Evolutionary conservation across 2,113 vertebrate genomes (phyloP), one percentile per base, ranked within the genome.

Genomic region (Tapirus terrestris): DNA sequence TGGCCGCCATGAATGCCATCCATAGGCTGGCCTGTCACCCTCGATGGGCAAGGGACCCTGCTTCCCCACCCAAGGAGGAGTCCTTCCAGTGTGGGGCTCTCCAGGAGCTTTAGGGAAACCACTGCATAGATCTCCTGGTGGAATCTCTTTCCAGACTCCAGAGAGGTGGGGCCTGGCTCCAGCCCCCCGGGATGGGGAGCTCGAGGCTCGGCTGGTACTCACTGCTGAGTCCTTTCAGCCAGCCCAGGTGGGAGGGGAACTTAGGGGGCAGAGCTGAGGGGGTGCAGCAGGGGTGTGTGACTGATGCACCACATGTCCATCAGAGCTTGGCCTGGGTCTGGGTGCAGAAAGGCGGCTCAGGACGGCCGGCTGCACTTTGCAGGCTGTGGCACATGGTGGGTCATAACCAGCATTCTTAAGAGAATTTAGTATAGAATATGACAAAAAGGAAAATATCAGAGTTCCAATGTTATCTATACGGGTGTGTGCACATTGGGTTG

Each of bases 371-470:
- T 9, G 11, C 61, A 58, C 36, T 53, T 9, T 39, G 8, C 51
- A 4, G 0, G 4, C 84, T 29, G 29, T 6, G 36, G 84, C 89
- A 83, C 11, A 1, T 16, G 56, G 53, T 20, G 31, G 82, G 23
- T 91, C 67, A 63, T 77, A 61, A 51, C 31, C 63, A 77, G 58
- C 53, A 25, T 33, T 97, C 96, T 79, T 25, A 91, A 72, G 60
- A 76, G 75, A 70, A 87, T 86, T 81, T 17, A 72, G 76, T 65
- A 60, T 1, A 92, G 56, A 79, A 25, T 31, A 63, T 53, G 96
- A 82, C 45, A 21, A 73, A 89, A 93, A 88, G 53, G 86, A 86
- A 94, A 88, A 96, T 51, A 92, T 33, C 84, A 58, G 67, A 61
- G 31, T 76, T 92, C 89, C 91, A 83, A 53, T 80, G 72, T 90